phyloP scores from a whole-genome alignment of 2,888 invertebrate genomes.

The Ormyrus rosae region DNA sequence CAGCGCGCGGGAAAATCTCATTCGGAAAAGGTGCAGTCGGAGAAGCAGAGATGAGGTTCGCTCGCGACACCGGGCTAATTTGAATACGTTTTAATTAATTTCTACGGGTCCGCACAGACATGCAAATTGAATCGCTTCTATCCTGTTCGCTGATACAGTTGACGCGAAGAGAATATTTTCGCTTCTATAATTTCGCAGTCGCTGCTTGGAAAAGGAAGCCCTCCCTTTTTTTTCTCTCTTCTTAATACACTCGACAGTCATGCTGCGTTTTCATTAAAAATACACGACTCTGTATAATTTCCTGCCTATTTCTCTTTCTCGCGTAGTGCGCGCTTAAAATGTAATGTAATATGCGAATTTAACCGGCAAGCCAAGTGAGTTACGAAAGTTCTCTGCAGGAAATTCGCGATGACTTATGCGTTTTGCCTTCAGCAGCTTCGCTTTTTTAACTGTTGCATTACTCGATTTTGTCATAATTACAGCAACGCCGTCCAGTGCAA shows the following conservation, averaged over 20 bases:
- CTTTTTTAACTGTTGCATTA: too few species aligned
- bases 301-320: not conserved
- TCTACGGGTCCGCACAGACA: not conserved
- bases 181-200: conserved; percentile 17
- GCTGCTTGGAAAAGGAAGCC: not conserved
- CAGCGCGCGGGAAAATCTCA: too few species aligned
- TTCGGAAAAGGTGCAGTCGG: too few species aligned
- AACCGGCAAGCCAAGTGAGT: too few species aligned
- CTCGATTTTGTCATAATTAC: too few species aligned
- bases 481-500: too few species aligned
- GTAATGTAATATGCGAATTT: too few species aligned
- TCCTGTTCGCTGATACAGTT: conserved; percentile 21
- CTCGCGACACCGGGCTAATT: not conserved
- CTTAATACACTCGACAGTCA: not conserved
- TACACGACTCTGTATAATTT: conserved; percentile 24
- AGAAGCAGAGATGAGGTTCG: not conserved
- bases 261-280: conserved; percentile 34
- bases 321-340: too few species aligned
- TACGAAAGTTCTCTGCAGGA: not conserved
- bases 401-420: not conserved
- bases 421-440: too few species aligned
- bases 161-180: conserved; percentile 38
- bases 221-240: not conserved
- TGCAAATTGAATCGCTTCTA: conserved; percentile 27
- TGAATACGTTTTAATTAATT: conserved; percentile 45